These are phyloP conservation scores for Gulo gulo DNA, from an alignment of 2,113 vertebrate genomes.

Conservation along the genomic window DNA sequence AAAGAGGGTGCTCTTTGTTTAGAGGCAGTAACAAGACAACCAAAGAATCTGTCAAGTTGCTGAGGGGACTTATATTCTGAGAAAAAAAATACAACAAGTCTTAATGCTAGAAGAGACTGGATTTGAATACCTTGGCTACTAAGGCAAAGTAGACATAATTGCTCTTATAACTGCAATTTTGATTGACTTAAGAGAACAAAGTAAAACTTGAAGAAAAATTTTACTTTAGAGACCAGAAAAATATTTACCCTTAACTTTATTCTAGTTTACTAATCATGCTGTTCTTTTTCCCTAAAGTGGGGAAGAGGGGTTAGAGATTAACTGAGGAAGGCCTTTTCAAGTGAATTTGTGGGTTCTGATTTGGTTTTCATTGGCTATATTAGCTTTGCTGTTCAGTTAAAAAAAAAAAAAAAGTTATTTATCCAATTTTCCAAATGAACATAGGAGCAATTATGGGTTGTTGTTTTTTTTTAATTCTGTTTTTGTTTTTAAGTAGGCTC, in stretches of 20 bases:
- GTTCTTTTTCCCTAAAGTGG: not conserved
- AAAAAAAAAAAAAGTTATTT: not conserved
- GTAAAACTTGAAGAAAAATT: not conserved
- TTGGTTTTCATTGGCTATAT: not conserved
- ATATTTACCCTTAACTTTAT: not conserved
- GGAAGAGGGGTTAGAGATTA: too few species aligned
- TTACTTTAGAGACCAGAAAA: constrained; percentile 30
- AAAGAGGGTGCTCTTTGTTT: not conserved
- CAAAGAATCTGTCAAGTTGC: not conserved
- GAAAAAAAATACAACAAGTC: not conserved
- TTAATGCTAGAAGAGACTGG: not conserved
- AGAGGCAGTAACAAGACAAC: constrained; percentile 16
- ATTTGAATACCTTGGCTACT: not conserved
- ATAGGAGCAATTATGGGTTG: not conserved
- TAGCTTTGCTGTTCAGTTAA: not conserved
- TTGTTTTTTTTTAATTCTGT: not conserved
- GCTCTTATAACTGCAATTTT: constrained; percentile 19
- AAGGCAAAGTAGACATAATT: constrained; percentile 35
- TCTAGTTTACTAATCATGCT: not conserved
- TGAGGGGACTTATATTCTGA: not conserved
- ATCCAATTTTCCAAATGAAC: not conserved
- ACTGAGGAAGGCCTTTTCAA: not conserved
- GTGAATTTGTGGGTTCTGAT: not conserved
- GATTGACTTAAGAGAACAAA: not conserved
- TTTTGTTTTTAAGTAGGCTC: not conserved